Base-by-base conservation (phyloP, 1,140 invertebrate species). In the Schlechtendalia chinensis region DNA sequence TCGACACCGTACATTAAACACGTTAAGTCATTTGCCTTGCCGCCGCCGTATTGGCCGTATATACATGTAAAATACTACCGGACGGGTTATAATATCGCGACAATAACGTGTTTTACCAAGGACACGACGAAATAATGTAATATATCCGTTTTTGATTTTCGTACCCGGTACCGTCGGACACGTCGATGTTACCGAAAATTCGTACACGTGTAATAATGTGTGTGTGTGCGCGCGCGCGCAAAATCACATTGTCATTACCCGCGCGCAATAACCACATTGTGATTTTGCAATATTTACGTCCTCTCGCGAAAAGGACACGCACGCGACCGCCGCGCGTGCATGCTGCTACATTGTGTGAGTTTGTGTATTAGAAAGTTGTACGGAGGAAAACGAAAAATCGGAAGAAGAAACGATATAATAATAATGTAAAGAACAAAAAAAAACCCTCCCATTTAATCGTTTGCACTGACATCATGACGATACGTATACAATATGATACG, bases 71-170 rank as follows among this genome's bases (percentile, higher is more conserved):
- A 12, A 67, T 67, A 47, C 45, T 67, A 67, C 39, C 4, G 5
- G 1, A 50, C 14, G 12, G 47, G 11, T 50, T 67, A 45, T 63
- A 19, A 58, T 29, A 53, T 45, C n/a, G 24, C 69, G 69, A n/a
- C 24, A 72, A 53, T 72, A 72, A 72, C 69, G 69, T 54, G 69
- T 72, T 72, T n/a, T n/a, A 29, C 47, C 69, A 72, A 72, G 69
- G 69, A 6, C 69, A 29, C 24, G 50, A 29, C 24, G 27, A 19
- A 24, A 71, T 71, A 72, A 54, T 54, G 24, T 72, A n/a, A 72
- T n/a, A 54, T 72, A 39, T 39, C 32, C 32, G 32, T 39, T 39
- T 53, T 72, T 24, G 29, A 54, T 72, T 19, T 11, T 54, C 54
- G 69, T 72, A 54, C 69, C 47, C 69, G 69, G 69, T 29, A 72